Evolutionary conservation across 92 coral and sea anemone species (phyloP), one percentile per base, ranked within the genome.

Genomic region (Palythoa heliodiscus): DNA sequence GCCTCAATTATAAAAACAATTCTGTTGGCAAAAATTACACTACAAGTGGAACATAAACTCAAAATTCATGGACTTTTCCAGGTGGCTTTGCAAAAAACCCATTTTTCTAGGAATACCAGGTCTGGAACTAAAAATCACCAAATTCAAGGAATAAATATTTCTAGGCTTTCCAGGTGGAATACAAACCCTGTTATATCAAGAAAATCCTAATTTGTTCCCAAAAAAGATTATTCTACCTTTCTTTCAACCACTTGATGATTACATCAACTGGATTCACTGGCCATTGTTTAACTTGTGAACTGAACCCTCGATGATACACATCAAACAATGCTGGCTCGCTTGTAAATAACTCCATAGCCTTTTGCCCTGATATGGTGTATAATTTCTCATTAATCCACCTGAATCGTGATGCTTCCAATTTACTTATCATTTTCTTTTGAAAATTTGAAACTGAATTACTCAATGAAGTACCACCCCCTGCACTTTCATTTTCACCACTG

Each of bases 351-450:
- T 75, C 80, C 78, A 88, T 82, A 35, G 99, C 97, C 53, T 92
- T 82, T 11, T 86, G 87, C 64, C 99, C 98, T 68, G 92, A 92
- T 73, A 93, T 88, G 3, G 95, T 95, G 64, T 97, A 97, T 19
- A 97, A 77, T 87, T 95, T 92, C 81, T 97, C 97, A 87, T 97
- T 97, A 61, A 97, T 97, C 98, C 98, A 94, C 19, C 99, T 87
- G 70, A 97, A 97, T 43, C 97, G 90, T 43, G 98, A 95, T 61
- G 98, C 92, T 70, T 97, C 99, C 73, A 97, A 85, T 89, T 90
- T 95, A 66, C 88, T 87, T 25, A 88, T 88, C 89, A 97, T 88
- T 71, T 92, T 95, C 71, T 97, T 98, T 66, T 91, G 87, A 38
- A 97, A 83, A 57, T 67, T 86, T 35, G 85, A 72, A 76, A 87